Evolutionary conservation across 2,888 invertebrate genomes (phyloP).

Genomic region (Ochropleura leucogaster): DNA sequence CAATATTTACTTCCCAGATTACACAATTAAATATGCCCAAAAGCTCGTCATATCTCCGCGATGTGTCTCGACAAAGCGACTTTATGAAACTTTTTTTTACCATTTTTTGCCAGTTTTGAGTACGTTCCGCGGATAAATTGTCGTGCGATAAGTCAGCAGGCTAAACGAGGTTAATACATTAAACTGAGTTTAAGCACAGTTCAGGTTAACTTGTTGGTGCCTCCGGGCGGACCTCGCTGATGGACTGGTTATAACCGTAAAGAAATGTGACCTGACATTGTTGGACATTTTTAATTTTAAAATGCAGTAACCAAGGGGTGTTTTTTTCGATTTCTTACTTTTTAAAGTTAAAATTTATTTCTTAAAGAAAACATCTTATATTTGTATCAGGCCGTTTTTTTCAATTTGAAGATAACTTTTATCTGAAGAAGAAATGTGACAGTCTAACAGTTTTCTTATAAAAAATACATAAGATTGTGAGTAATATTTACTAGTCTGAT

Average conservation of each 20-base stretch:
- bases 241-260: slow-evolving; percentile 69
- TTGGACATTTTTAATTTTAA: slow-evolving; percentile 55
- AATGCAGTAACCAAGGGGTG: slow-evolving; percentile 41
- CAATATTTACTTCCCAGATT: slow-evolving; percentile 52
- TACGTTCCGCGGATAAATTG: slow-evolving; percentile 82
- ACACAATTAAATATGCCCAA: slow-evolving; percentile 57
- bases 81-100: slow-evolving; percentile 86
- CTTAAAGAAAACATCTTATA: not conserved
- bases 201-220: slow-evolving; percentile 75
- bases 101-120: slow-evolving; percentile 79
- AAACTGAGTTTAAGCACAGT: slow-evolving; percentile 83
- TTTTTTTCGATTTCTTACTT: slow-evolving; percentile 23
- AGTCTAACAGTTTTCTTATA: not conserved
- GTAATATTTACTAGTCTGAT: not conserved
- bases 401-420: not conserved
- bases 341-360: not conserved
- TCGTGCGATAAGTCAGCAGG: slow-evolving; percentile 83
- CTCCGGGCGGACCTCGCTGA: slow-evolving; percentile 72
- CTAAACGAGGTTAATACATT: slow-evolving; percentile 88
- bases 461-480: not conserved
- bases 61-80: slow-evolving; percentile 69
- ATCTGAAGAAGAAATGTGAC: not conserved
- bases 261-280: slow-evolving; percentile 66
- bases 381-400: not conserved
- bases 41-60: slow-evolving; percentile 57